These are phyloP conservation scores for Apostichopus japonicus DNA, from an alignment of 35 echinoderm and acorn worm genomes.

Conservation along the genomic window DNA sequence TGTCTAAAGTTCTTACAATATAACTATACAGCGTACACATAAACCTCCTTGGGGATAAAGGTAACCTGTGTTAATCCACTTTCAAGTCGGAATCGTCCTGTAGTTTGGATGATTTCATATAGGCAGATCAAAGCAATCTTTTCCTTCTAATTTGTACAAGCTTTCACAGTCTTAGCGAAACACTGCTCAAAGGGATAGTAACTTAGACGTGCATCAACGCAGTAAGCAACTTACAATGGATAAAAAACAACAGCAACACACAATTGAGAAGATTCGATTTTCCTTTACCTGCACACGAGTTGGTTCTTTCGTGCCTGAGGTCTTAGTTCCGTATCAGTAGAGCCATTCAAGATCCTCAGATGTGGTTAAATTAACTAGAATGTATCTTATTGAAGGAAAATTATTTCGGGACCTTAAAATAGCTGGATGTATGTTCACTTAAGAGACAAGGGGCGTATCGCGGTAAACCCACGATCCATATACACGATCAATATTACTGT, in stretches of 20 bases:
- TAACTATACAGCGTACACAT: too few species aligned
- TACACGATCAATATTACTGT: too few species aligned
- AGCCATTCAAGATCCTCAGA: conserved; percentile 14
- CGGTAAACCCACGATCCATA: background rate
- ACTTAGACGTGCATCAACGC: too few species aligned
- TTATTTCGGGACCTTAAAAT: background rate
- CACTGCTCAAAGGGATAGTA: too few species aligned
- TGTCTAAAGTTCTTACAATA: too few species aligned
- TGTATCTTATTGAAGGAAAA: background rate
- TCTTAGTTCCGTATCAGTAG: conserved; percentile 5
- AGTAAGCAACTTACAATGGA: background rate
- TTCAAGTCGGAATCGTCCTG: background rate
- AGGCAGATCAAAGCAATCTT: background rate
- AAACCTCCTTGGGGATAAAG: too few species aligned
- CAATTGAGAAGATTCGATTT: conserved; percentile 2
- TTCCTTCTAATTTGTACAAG: background rate
- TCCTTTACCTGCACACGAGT: too few species aligned
- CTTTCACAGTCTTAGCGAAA: too few species aligned
- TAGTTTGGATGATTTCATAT: background rate
- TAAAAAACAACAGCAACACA: background rate
- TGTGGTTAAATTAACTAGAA: background rate
- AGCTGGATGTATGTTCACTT: background rate
- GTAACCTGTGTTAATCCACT: background rate
- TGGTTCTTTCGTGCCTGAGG: background rate
- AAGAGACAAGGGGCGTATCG: background rate